Evolutionary conservation across 2,888 invertebrate species (phyloP).

Genomic region (Xestia c-nigrum): DNA sequence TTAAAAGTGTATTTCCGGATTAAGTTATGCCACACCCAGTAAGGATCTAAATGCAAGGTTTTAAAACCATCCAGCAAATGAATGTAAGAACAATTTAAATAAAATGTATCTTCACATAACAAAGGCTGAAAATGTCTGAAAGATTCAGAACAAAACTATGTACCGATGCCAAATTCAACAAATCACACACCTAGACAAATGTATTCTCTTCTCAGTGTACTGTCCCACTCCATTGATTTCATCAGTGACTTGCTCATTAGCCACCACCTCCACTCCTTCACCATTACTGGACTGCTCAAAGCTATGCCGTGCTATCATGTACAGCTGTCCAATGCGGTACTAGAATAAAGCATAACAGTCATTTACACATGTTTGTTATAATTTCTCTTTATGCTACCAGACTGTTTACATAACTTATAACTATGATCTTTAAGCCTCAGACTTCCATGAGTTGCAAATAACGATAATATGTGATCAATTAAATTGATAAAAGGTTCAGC

Average conservation of each 20-base stretch:
- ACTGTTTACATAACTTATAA: constrained; percentile 41
- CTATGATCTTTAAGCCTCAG: constrained; percentile 27
- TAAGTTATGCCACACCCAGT: constrained; percentile 9
- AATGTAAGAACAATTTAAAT: neutral
- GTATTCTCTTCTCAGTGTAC: constrained; percentile 97
- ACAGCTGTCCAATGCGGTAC: constrained; percentile 97
- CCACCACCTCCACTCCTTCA: constrained; percentile 97
- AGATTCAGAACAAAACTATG: neutral
- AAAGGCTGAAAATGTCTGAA: neutral
- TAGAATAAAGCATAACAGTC: constrained; percentile 81
- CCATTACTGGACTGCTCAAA: constrained; percentile 97
- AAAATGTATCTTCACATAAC: neutral
- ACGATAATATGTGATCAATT: constrained; percentile 41
- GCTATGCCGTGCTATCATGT: constrained; percentile 98
- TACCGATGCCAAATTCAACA: neutral
- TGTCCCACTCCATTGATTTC: constrained; percentile 95
- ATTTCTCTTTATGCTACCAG: constrained; percentile 5
- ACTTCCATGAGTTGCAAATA: constrained; percentile 13
- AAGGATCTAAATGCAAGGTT: neutral
- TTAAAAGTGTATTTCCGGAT: constrained; percentile 13
- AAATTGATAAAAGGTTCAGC: constrained; percentile 41
- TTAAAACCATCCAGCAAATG: neutral
- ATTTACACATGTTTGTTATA: constrained; percentile 18
- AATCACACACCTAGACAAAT: constrained; percentile 94
- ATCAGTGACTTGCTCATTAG: constrained; percentile 95